Base-by-base conservation (phyloP, 30 jellyfish, hydroid and myxozoan species). In the Aurelia sp. region DNA sequence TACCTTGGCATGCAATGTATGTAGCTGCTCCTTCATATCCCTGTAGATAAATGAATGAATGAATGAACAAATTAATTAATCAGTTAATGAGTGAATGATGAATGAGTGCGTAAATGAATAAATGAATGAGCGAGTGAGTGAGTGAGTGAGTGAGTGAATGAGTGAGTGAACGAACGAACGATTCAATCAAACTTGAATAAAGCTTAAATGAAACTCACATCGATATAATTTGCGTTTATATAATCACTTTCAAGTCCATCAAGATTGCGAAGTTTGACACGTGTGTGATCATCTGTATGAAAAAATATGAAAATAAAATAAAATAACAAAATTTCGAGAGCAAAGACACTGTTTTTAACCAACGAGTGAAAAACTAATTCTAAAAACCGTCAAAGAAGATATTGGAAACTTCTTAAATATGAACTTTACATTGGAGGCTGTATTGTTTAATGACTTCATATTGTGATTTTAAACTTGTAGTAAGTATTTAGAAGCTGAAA, bases 1-100 rank as follows among this genome's bases (percentile, higher is more conserved):
- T 68, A 91, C 98, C 98, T 91, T 91, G 98, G 55, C 88, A 37
- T 13, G 98, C 98, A 31, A 91, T 86, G 73, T 91, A 91, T 16
- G 96, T 72, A 51, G 71, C 79, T 27, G 62, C 85, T 58, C 58
- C 79, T 61, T 40, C 65, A 71, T 90, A 90, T 20, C 97, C 97
- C 97, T 90, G 76, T 5, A 74, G 47, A 52, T 12, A 60, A 19
- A 41, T 3, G 21, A 84, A n/a, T 12, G 27, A 11, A 33, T 27
- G 35, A 66, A 2, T 58, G 16, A 18, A 80, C 10, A 9, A 13
- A 20, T 37, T 0, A 77, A 17, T 77, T 0, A 33, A 60, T 77
- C n/a, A n/a, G 9, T 60, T 3, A n/a, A 18, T 37, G 4, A 77
- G 5, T 77, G 13, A 33, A n/a, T n/a, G n/a, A 60, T 77, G 4